Evolutionary conservation across 1,140 invertebrate genomes (phyloP).

Genomic region (Proctacanthus coquilletti): DNA sequence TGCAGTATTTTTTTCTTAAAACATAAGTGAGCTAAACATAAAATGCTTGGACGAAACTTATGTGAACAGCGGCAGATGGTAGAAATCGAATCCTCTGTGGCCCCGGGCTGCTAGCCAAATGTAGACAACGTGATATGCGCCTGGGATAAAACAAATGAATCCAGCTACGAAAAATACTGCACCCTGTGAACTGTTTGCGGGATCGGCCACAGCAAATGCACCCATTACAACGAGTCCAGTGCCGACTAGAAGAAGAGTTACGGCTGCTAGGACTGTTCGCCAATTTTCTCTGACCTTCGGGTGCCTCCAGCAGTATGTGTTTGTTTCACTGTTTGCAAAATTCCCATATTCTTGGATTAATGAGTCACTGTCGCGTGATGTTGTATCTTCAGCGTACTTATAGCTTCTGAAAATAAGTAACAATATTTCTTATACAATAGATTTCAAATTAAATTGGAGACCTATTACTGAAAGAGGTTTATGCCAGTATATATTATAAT

Average conservation of each 20-base stretch:
- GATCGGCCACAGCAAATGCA: conserved; percentile 50
- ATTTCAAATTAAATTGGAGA: no score
- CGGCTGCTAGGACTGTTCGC: conserved; percentile 65
- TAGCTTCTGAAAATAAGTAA: conserved; percentile 39
- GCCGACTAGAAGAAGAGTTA: conserved; percentile 56
- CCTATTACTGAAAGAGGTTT: no score
- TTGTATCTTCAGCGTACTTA: conserved; percentile 47
- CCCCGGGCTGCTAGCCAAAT: conserved; percentile 70
- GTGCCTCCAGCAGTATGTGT: conserved; percentile 57
- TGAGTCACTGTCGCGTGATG: conserved; percentile 63
- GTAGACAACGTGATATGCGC: conserved; percentile 69
- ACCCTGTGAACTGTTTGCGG: conserved; percentile 53
- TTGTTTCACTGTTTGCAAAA: conserved; percentile 38
- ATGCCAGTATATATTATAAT: no score
- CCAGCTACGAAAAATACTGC: conserved; percentile 65
- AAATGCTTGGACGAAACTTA: conserved; percentile 31
- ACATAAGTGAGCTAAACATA: no score
- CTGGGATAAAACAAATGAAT: conserved; percentile 65
- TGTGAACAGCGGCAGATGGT: conserved; percentile 66
- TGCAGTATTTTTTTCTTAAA: no score
- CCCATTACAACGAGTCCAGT: conserved; percentile 57
- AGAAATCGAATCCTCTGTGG: conserved; percentile 63
- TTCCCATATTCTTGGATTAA: conserved; percentile 58
- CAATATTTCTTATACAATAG: no score
- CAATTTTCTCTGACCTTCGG: conserved; percentile 72